phyloP scores from a whole-genome alignment of 2,888 invertebrate species.

The Panopea generosa region DNA sequence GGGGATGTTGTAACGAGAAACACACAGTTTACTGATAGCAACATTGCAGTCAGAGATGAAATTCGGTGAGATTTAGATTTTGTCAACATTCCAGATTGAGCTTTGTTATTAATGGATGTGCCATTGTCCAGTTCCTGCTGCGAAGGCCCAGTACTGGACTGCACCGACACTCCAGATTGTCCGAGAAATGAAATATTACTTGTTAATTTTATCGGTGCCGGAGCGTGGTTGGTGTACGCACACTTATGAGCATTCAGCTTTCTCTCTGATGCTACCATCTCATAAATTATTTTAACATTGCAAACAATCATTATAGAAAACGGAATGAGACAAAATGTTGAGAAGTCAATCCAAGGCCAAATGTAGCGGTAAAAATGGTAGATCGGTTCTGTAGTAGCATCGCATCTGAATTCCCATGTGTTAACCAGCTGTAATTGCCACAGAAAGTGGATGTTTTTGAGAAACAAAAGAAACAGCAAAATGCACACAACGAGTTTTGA shows the following conservation, averaged over 20 bases:
- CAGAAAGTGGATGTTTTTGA: conserved; percentile 79
- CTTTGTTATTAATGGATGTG: too few species aligned
- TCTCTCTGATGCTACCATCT: conserved; percentile 54
- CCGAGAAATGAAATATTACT: too few species aligned
- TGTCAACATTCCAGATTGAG: neutral
- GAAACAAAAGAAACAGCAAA: conserved; percentile 52
- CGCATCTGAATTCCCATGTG: conserved; percentile 51
- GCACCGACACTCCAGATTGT: too few species aligned
- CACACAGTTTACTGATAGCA: conserved; percentile 71
- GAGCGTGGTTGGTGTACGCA: neutral
- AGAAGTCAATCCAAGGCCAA: conserved; percentile 79
- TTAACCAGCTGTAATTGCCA: conserved; percentile 72
- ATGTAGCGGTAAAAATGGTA: conserved; percentile 45
- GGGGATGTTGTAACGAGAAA: conserved; percentile 75
- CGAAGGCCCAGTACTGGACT: too few species aligned
- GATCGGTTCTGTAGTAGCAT: conserved; percentile 17
- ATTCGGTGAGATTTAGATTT: conserved; percentile 5
- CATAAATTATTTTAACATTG: conserved; percentile 71
- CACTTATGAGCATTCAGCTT: conserved; percentile 49
- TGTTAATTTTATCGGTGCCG: neutral
- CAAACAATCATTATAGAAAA: conserved; percentile 73
- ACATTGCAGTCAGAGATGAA: conserved; percentile 71
- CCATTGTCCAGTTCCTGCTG: too few species aligned
- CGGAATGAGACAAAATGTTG: conserved; percentile 71
- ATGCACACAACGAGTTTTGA: conserved; percentile 66